These are phyloP conservation scores for Trachythela sp. DNA, from an alignment of 64 coral and sea anemone species.

Conservation along the genomic window DNA sequence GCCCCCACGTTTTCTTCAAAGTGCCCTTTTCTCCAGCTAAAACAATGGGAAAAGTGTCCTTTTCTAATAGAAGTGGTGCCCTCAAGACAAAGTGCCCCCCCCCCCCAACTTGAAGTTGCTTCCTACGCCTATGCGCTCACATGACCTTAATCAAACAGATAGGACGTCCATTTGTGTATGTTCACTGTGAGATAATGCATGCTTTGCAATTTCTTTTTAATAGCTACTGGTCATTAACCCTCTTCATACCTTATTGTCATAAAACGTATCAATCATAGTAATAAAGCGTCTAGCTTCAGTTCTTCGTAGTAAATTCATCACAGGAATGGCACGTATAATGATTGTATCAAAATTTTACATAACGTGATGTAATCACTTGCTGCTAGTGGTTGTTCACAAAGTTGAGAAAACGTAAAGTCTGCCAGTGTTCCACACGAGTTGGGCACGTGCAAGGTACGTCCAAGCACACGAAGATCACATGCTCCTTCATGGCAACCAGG, in stretches of 20 bases:
- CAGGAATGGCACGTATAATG: conserved; percentile 75
- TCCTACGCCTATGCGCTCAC: no score
- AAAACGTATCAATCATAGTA: conserved; percentile 85
- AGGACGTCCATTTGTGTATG: no score
- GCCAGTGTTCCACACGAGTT: conserved; percentile 73
- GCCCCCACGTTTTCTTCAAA: no score
- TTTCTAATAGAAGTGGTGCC: no score
- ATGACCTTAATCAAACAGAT: no score
- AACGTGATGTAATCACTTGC: conserved; percentile 90
- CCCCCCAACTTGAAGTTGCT: no score
- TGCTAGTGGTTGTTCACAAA: conserved; percentile 82
- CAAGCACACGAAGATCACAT: conserved; percentile 55
- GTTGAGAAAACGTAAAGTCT: conserved; percentile 86
- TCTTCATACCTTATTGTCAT: conserved; percentile 97
- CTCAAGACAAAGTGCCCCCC: no score
- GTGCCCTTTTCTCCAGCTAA: no score
- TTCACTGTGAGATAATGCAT: no score
- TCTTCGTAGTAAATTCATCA: conserved; percentile 67
- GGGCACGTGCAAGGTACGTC: conserved; percentile 65
- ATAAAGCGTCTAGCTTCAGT: conserved; percentile 91
- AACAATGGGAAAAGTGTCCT: no score
- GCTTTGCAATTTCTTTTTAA: no score
- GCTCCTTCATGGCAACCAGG: conserved; percentile 20
- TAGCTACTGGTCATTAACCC: no score
- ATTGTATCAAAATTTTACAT: conserved; percentile 85